Evolutionary conservation across 2,797 vertebrate species (phyloP).

Genomic region (Typhlichthys eigenmanni): DNA sequence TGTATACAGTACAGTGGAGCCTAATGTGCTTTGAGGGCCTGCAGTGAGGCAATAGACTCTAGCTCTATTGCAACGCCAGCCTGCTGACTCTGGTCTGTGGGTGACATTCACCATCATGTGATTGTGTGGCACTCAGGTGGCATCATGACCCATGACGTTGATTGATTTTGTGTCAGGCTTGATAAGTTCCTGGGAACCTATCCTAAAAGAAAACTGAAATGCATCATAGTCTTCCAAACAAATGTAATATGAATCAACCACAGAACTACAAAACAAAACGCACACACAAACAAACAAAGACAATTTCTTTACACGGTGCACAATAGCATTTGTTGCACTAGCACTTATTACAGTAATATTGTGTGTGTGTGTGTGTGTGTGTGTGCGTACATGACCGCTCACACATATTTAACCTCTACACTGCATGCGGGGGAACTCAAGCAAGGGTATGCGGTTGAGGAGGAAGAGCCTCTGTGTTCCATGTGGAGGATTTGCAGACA

Average conservation of each 20-base stretch:
- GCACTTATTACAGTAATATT: too few species aligned
- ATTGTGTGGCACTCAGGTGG: neutral
- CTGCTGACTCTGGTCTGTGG: conserved; percentile 2
- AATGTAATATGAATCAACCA: too few species aligned
- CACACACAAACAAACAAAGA: too few species aligned
- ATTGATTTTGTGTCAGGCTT: too few species aligned
- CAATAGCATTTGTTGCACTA: too few species aligned
- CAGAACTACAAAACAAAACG: too few species aligned
- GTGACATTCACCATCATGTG: conserved; percentile 1
- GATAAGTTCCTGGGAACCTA: too few species aligned
- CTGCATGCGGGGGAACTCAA: too few species aligned
- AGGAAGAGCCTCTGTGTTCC: neutral
- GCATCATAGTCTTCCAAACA: too few species aligned
- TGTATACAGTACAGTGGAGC: conserved; percentile 41
- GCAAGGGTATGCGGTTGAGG: conserved; percentile 16
- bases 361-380: conserved; percentile 1
- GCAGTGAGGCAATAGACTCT: conserved; percentile 48
- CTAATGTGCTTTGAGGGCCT: conserved; percentile 36
- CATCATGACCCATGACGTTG: neutral
- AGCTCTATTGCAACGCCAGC: conserved; percentile 38
- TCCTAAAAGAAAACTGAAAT: too few species aligned
- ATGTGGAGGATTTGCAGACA: conserved; percentile 7
- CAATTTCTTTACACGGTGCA: too few species aligned
- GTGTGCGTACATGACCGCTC: conserved; percentile 4
- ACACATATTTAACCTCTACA: too few species aligned